Conservation (phyloP, 2,113 vertebrate species). For the Dolichotis patagonum region DNA sequence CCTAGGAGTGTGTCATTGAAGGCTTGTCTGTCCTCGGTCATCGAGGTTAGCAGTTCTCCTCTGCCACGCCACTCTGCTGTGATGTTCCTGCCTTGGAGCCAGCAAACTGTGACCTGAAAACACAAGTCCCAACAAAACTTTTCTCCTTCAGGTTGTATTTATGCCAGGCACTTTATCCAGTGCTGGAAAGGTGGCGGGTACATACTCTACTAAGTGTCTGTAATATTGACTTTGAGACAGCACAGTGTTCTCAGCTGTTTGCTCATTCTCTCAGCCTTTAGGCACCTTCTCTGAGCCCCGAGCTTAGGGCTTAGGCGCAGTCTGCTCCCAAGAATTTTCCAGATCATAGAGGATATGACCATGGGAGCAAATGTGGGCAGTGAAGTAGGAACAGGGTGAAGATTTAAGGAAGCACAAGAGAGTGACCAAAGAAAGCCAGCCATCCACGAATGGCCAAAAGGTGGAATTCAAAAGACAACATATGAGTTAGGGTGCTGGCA, state of each 20-base stretch:
- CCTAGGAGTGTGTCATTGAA: background rate
- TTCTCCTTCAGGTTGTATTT: background rate
- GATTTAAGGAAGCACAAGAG: background rate
- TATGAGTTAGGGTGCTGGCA: background rate
- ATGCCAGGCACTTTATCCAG: background rate
- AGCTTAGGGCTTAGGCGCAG: background rate
- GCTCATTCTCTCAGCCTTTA: background rate
- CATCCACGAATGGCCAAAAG: too few relatives aligned
- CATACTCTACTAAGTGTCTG: background rate
- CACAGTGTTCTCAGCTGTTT: background rate
- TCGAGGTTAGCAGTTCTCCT: background rate
- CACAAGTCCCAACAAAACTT: background rate
- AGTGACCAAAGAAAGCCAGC: background rate
- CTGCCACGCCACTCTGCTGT: background rate
- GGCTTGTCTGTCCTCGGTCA: background rate
- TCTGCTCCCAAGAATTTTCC: background rate
- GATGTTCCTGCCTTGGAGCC: background rate
- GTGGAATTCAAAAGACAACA: background rate
- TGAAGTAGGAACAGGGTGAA: background rate
- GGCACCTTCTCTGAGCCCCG: background rate
- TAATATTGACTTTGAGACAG: background rate
- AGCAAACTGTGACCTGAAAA: background rate
- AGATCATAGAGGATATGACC: background rate
- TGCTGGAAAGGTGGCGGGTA: background rate
- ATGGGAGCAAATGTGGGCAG: background rate